Conservation (phyloP, 2,797 vertebrate genomes). For the Macroramphosus scolopax region DNA sequence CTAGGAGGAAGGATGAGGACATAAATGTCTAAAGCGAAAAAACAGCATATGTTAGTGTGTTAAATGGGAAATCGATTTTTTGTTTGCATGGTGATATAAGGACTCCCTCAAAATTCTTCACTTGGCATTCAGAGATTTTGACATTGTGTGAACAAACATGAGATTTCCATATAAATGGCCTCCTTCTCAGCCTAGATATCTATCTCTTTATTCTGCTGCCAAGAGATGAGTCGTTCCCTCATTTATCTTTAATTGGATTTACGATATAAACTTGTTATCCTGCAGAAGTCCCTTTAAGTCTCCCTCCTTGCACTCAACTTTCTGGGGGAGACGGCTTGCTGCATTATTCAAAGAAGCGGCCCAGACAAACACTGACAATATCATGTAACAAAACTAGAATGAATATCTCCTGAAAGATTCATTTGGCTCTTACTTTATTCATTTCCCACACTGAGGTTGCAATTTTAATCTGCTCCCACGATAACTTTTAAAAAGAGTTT, state of each 20-base stretch:
- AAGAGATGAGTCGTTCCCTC: constrained; percentile 51
- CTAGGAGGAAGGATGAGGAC: not conserved
- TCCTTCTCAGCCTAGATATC: constrained; percentile 45
- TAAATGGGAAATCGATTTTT: constrained; percentile 4
- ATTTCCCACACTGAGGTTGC: constrained; percentile 5
- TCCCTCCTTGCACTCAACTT: constrained; percentile 50
- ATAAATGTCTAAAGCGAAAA: constrained; percentile 7
- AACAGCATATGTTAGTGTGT: not conserved
- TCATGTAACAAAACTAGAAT: constrained; percentile 34
- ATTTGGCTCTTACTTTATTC: too few species aligned
- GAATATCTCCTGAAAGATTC: constrained; percentile 41
- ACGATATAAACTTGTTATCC: constrained; percentile 61
- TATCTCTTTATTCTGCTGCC: constrained; percentile 47
- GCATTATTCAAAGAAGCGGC: constrained; percentile 62
- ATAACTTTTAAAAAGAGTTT: constrained; percentile 15
- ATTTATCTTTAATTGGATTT: constrained; percentile 74
- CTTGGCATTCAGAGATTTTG: constrained; percentile 12
- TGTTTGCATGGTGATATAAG: constrained; percentile 16
- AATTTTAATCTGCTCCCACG: constrained; percentile 29
- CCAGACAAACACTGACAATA: constrained; percentile 36
- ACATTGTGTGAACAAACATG: constrained; percentile 38
- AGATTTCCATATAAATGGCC: constrained; percentile 67
- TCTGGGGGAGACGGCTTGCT: constrained; percentile 57
- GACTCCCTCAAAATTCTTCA: not conserved
- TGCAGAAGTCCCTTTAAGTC: constrained; percentile 44